Base-by-base conservation (phyloP, 1,140 invertebrate species). In the Hypsibius dujardini region DNA sequence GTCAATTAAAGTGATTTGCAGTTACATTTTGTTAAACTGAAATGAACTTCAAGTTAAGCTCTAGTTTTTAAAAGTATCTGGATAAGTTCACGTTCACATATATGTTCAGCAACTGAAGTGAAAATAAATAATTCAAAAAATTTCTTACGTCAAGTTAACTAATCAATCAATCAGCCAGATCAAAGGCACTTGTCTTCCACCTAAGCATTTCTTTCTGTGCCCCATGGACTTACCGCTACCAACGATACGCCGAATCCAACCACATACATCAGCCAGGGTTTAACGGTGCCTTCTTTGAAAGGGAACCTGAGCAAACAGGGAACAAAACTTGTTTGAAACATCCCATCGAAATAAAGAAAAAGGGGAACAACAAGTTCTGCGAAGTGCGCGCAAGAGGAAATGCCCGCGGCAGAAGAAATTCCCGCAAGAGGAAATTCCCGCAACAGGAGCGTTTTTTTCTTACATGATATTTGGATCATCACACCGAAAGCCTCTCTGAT, bases 401-500 rank as follows among this genome's bases (percentile, higher is more conserved):
- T 56, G 50, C 50, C n/a, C 7, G 0, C 7, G 7, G 50, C n/a
- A 56, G 50, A n/a, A n/a, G n/a, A 7, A n/a, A 56, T n/a, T 12
- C 7, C 7, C 50, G 50, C 7, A 7, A 56, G 7, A 7, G n/a
- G n/a, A 56, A 56, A n/a, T n/a, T 0, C 7, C n/a, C 50, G 7
- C 50, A n/a, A 56, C 28, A 28, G 28, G n/a, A 56, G 50, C 50
- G 50, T n/a, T 56, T 56, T 12, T 0, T 56, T 12, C 50, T n/a
- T 67, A 67, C 62, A 12, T 67, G 42, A 67, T 67, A 67, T 67
- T 45, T 3, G 62, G 62, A 42, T 67, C 62, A 45, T 67, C 45
- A 42, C 62, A 67, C 3, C 45, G 45, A 7, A 67, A 45, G 62
- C 62, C 62, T 12, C 62, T 12, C 45, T 67, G 12, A 42, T 67